phyloP scores from a whole-genome alignment of 2,888 invertebrate genomes.

The Chrysolina haemoptera region DNA sequence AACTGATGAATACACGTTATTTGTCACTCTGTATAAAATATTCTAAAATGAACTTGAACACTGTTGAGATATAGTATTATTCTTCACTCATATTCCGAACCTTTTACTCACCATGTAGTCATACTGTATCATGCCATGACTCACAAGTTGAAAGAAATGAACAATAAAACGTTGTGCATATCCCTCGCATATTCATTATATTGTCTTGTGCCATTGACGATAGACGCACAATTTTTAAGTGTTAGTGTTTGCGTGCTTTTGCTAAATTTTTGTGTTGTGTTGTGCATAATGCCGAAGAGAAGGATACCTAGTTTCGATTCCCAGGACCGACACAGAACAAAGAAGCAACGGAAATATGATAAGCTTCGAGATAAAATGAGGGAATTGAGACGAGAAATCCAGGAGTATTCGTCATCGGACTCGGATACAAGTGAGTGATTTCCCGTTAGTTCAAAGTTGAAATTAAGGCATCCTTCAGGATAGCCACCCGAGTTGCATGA shows the following conservation, averaged over 20 bases:
- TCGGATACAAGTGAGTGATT: too few species aligned
- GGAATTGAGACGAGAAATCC: not conserved
- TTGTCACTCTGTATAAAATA: too few species aligned
- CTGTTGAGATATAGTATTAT: not conserved
- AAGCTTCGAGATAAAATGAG: slow-evolving; percentile 7
- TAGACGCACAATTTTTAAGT: too few species aligned
- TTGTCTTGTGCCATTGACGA: too few species aligned
- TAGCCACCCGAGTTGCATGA: slow-evolving; percentile 13
- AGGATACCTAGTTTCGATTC: slow-evolving; percentile 6
- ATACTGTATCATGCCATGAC: too few species aligned
- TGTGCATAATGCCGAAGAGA: slow-evolving; percentile 3
- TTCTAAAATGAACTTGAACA: too few species aligned
- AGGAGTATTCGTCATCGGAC: not conserved
- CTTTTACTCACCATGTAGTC: slow-evolving; percentile 1
- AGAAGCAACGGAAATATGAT: slow-evolving; percentile 11
- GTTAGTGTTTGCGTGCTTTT: too few species aligned
- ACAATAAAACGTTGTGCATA: too few species aligned
- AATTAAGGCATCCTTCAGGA: not conserved
- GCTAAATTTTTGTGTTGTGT: too few species aligned
- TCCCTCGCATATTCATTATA: too few species aligned
- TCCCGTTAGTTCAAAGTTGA: not conserved
- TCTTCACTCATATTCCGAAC: slow-evolving; percentile 16
- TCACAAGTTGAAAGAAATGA: too few species aligned
- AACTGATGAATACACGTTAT: too few species aligned
- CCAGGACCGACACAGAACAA: slow-evolving; percentile 1